Evolutionary conservation across 2,113 vertebrate species (phyloP), one percentile per base, ranked within the genome.

Genomic region (Sylvia atricapilla): DNA sequence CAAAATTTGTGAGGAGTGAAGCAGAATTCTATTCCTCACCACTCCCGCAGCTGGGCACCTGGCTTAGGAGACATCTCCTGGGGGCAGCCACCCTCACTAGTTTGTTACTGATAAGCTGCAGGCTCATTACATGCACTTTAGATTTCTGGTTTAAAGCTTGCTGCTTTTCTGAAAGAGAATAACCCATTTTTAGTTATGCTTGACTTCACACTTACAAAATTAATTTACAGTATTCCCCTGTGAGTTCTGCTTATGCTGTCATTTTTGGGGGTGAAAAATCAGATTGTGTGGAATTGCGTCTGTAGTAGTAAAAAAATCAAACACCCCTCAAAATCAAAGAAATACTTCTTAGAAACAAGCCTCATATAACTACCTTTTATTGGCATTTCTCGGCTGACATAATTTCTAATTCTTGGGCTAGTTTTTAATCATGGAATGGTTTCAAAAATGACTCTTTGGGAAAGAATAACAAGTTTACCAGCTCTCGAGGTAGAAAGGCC

Each of bases 401-500:
- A 1, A 56, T 46, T 77, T 53, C 44, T 44, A 35, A 35, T 43
- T 58, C 24, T 77, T 41, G 35, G 11, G 28, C 30, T 43, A 87
- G 24, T 67, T 83, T 35, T 87, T 72, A 62, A 90, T 59, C 25
- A 68, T 3, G 15, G 22, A 81, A 76, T 47, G 66, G 47, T 78
- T 90, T 64, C 91, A 46, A 3, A 3, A 49, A 72, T 4, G 25
- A 23, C 20, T 74, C 19, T 58, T 58, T 24, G 37, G n/a, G 49
- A 60, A 72, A 76, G 91, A 85, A 22, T 3, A 73, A 63, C 11
- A 63, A 91, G 84, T 97, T 99, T 99, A 99, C 99, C 99, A 99
- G 98, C 95, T 99, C 99, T 96, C 99, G 97, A 64, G 99, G 99
- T 58, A 99, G 97, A 96, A 99, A 99, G 93, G 97, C 97, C 76